phyloP scores from a whole-genome alignment of 2,113 vertebrate species.

The Mastomys coucha region DNA sequence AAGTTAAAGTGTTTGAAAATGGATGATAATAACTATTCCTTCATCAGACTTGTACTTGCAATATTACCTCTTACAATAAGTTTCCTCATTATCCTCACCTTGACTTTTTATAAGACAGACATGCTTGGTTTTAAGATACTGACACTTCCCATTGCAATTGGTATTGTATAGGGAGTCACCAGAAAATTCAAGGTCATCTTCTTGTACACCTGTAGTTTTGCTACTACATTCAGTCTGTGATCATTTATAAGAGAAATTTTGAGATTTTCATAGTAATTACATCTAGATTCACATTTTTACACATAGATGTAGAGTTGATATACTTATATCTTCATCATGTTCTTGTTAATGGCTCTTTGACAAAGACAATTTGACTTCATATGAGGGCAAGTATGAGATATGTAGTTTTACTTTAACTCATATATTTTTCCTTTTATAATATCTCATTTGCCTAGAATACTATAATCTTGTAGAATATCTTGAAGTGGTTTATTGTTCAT shows the following conservation, averaged over 20 bases:
- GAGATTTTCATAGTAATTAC: not conserved
- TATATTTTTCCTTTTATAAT: not conserved
- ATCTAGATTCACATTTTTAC: not conserved
- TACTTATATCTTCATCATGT: not conserved
- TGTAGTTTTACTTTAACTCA: not conserved
- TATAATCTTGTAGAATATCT: not conserved
- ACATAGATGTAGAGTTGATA: not conserved
- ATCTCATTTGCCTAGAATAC: not conserved
- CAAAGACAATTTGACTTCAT: not conserved
- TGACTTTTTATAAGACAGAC: not conserved
- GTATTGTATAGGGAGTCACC: not conserved
- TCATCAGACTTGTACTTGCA: not conserved
- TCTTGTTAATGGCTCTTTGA: not conserved
- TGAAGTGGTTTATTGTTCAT: not conserved
- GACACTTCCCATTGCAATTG: not conserved
- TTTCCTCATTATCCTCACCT: not conserved
- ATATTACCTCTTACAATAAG: not conserved
- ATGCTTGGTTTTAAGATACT: not conserved
- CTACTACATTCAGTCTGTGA: not conserved
- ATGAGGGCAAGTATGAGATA: not conserved
- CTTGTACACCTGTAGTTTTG: not conserved
- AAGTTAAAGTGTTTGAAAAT: not conserved
- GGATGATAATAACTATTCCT: not conserved
- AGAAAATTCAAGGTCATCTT: not conserved
- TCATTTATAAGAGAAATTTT: not conserved